These are phyloP conservation scores for Drosophila subquinaria DNA, from an alignment of 2,888 invertebrate species.

Conservation along the genomic window DNA sequence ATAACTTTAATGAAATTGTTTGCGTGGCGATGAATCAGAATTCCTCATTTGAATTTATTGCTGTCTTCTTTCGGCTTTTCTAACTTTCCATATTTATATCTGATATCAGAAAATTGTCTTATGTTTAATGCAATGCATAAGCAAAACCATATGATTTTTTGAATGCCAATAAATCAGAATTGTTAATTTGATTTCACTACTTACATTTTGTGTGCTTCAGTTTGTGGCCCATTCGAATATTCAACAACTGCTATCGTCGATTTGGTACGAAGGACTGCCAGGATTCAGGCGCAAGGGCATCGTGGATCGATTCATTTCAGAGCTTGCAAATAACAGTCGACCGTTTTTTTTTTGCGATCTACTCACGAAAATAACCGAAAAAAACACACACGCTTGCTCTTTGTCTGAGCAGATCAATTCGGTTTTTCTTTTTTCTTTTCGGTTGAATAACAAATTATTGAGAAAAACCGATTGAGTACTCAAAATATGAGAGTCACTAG, in stretches of 20 bases:
- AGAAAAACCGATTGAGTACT: too few species aligned
- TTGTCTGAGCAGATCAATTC: too few species aligned
- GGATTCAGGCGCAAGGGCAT: slow-evolving; percentile 94
- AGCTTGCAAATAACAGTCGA: too few species aligned
- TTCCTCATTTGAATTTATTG: too few species aligned
- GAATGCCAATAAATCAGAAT: slow-evolving; percentile 1
- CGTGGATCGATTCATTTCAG: slow-evolving; percentile 90
- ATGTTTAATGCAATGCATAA: neutral
- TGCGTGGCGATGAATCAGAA: neutral
- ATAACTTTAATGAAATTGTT: too few species aligned
- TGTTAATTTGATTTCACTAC: neutral
- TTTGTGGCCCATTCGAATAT: slow-evolving; percentile 98
- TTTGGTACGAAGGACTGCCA: slow-evolving; percentile 98
- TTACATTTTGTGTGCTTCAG: slow-evolving; percentile 85
- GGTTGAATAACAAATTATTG: too few species aligned
- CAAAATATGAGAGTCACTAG: too few species aligned
- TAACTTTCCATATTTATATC: neutral
- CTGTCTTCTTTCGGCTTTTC: neutral
- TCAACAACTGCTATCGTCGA: slow-evolving; percentile 94
- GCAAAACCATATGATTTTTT: neutral
- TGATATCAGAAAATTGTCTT: neutral
- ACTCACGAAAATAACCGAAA: too few species aligned
- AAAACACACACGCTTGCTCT: too few species aligned
- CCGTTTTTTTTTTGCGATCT: too few species aligned
- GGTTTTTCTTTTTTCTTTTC: too few species aligned